phyloP scores from a whole-genome alignment of 37 sponge, comb jelly and placozoan species.

The Haliclona indistincta region DNA sequence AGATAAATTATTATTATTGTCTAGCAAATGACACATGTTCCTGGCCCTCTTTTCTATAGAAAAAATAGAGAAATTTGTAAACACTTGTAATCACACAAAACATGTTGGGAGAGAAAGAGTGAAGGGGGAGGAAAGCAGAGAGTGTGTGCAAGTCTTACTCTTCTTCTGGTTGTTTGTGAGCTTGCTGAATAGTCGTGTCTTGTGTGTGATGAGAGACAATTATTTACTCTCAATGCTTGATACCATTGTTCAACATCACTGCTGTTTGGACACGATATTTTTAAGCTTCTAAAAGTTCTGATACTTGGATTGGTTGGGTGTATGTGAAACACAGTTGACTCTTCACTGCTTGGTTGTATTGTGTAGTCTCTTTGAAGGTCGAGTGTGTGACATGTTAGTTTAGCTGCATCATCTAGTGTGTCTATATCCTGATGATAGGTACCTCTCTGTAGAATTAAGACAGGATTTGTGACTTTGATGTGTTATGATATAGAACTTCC shows the following conservation, averaged over 20 bases:
- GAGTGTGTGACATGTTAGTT: not conserved
- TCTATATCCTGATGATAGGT: not conserved
- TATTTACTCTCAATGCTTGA: slow-evolving; percentile 1
- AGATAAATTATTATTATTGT: too few relatives aligned
- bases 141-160: too few relatives aligned
- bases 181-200: too few relatives aligned
- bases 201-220: not conserved
- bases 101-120: too few relatives aligned
- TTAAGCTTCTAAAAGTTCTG: slow-evolving; percentile 4
- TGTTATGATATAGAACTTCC: not conserved
- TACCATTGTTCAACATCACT: slow-evolving; percentile 61
- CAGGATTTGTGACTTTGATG: not conserved
- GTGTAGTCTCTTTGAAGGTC: slow-evolving; percentile 46
- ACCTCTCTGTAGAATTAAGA: not conserved
- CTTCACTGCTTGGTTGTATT: not conserved
- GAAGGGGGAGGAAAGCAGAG: too few relatives aligned
- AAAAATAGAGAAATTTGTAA: too few relatives aligned
- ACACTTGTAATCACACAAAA: too few relatives aligned
- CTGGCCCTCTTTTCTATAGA: too few relatives aligned
- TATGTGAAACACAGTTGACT: not conserved
- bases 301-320: not conserved
- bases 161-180: too few relatives aligned
- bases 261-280: slow-evolving; percentile 28
- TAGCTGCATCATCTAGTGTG: too few relatives aligned
- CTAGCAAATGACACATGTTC: too few relatives aligned